Base-by-base conservation (phyloP, 1,140 invertebrate genomes). In the Trachelipus rathkii region DNA sequence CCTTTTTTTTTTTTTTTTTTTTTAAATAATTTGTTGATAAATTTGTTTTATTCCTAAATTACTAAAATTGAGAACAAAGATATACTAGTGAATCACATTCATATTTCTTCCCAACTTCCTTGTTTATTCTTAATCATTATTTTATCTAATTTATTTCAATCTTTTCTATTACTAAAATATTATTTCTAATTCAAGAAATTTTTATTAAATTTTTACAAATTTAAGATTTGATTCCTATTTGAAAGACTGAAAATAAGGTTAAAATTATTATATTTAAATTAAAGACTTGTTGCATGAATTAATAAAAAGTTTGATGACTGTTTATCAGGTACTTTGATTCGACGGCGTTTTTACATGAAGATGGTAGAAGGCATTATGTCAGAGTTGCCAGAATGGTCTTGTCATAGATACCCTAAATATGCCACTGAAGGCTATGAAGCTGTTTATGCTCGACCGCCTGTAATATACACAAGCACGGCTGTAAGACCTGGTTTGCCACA, bases 391-490 rank as follows among this genome's bases (percentile, higher is more conserved):
- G 91, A 77, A 89, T 94, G 85, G 89, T 93, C 72, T 82, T 96
- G 8, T 84, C 89, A 90, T 82, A 92, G 91, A 82, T 95, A 93
- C 83, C 92, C 92, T 0, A 88, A 91, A 69, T 95, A 92, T 84
- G 86, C 91, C 77, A 91, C 92, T 82, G 92, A 94, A 82, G 93
- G 93, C 68, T 92, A 90, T 77, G 87, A 92, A 72, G 90, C 91
- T 6, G 87, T 95, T 53, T 88, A 90, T 50, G 88, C 89, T 66
- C 88, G 90, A 0, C 89, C 92, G 10, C 94, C 92, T 10, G 87
- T 91, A 33, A 91, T 96, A 82, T 96, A 95, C 86, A 91, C 92
- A 81, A 94, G 90, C 91, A 81, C 90, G 89, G 6, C 85, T 91
- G 72, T 90, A 89, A 6, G 88, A 92, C n/a, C 91, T 60, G 77